phyloP scores from a whole-genome alignment of 2,113 vertebrate species.

The Epinephelus fuscoguttatus region DNA sequence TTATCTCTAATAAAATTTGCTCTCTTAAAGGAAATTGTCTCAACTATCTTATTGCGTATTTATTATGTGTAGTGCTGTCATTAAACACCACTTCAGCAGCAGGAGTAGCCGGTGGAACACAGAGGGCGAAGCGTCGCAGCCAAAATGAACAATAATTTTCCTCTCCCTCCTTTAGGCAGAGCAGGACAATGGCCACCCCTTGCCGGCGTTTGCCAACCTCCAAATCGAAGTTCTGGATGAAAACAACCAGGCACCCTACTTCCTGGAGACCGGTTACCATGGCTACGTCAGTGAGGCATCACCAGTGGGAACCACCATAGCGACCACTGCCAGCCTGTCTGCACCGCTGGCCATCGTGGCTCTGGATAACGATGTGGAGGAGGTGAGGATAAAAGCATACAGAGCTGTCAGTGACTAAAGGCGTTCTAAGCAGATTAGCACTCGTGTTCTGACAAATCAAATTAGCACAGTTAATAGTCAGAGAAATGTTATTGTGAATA shows the following conservation, averaged over 20 bases:
- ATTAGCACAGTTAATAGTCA: not conserved
- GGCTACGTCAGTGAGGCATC: constrained; percentile 95
- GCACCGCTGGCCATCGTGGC: constrained; percentile 88
- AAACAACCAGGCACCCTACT: constrained; percentile 97
- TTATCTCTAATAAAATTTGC: not conserved
- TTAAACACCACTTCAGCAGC: not conserved
- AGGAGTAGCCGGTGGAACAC: not conserved
- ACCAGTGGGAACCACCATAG: constrained; percentile 92
- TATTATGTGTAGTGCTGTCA: constrained; percentile 10
- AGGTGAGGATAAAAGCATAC: constrained; percentile 82
- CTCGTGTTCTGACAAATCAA: not conserved
- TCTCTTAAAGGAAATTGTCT: not conserved
- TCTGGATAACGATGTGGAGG: constrained; percentile 96
- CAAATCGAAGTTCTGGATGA: constrained; percentile 96
- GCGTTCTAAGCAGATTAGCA: not conserved
- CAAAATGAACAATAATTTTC: constrained; percentile 24
- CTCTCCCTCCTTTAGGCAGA: constrained; percentile 87
- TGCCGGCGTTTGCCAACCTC: constrained; percentile 96
- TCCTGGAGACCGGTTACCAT: constrained; percentile 89
- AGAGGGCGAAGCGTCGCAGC: constrained; percentile 9
- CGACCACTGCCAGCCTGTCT: constrained; percentile 86
- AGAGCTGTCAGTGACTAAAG: not conserved
- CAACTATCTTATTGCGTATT: not conserved
- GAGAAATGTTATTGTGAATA: not conserved
- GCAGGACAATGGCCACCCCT: constrained; percentile 97